Percentiles rank a stretch among this genome's conserved stretches.
Evolutionary conservation across 2,888 invertebrate species (phyloP).

Genomic region (Coleophora deauratella): DNA sequence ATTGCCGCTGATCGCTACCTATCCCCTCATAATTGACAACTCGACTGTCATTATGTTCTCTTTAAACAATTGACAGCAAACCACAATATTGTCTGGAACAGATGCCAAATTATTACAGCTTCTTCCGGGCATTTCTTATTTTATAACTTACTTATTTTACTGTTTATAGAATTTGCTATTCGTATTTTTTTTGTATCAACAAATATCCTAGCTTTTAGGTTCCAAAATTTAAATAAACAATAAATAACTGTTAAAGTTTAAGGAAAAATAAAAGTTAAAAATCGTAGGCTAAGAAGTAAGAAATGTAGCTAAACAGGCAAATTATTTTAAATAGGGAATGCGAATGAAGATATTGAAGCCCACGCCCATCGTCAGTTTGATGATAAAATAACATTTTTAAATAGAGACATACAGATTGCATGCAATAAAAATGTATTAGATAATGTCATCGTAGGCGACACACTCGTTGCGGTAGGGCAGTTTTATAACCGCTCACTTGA

Average conservation of each 20-base stretch:
- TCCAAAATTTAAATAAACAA: too few relatives aligned
- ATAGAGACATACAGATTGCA: slow-evolving; percentile 6
- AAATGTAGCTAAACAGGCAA: too few relatives aligned
- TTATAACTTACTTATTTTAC: too few relatives aligned
- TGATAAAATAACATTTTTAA: slow-evolving; percentile 1
- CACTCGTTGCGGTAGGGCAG: slow-evolving; percentile 48
- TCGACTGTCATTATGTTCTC: slow-evolving; percentile 63
- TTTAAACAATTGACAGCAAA: slow-evolving; percentile 33
- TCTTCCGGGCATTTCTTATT: too few relatives aligned
- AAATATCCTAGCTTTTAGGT: too few relatives aligned
- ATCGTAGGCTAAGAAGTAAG: too few relatives aligned
- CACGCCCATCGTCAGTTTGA: neutral
- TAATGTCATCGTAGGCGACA: slow-evolving; percentile 21
- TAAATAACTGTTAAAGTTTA: too few relatives aligned
- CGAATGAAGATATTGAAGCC: slow-evolving; percentile 1
- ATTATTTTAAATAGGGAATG: too few relatives aligned
- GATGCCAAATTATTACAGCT: too few relatives aligned
- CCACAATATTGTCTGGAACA: too few relatives aligned
- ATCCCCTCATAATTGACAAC: slow-evolving; percentile 70
- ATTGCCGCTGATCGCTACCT: slow-evolving; percentile 70
- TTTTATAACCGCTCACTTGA: slow-evolving; percentile 34
- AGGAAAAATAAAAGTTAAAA: neutral
- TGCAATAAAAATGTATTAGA: slow-evolving; percentile 12
- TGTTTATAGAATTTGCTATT: too few relatives aligned
- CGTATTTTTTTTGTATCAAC: too few relatives aligned